Conservation (phyloP, 23 tunicate genomes). For the Ascidia mentula region DNA sequence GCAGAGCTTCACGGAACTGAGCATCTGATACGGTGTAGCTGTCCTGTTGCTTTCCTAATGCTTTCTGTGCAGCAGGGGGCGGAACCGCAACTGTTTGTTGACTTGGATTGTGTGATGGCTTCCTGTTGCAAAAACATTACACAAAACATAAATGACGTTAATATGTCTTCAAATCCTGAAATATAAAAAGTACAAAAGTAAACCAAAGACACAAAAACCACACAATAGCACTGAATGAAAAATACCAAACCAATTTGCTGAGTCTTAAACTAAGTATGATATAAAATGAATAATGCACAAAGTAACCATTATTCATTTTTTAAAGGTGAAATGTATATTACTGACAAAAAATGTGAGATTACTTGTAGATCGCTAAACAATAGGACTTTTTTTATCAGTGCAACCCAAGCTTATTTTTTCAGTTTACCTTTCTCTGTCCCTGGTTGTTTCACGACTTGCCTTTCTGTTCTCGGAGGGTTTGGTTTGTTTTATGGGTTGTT, state of each 20-base stretch:
- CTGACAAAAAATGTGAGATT: too few relatives aligned
- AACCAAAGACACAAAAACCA: too few relatives aligned
- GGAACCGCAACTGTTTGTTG: slow-evolving; percentile 46
- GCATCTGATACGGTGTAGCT: slow-evolving; percentile 57
- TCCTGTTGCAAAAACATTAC: background rate
- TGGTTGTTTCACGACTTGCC: background rate
- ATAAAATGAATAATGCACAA: too few relatives aligned
- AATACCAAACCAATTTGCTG: too few relatives aligned
- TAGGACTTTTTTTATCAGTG: background rate
- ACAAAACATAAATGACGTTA: background rate
- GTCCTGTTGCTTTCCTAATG: slow-evolving; percentile 44
- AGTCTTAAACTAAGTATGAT: too few relatives aligned
- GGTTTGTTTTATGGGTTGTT: background rate
- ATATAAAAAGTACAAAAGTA: too few relatives aligned
- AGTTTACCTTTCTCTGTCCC: background rate
- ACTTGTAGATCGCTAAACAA: too few relatives aligned
- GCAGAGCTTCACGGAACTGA: slow-evolving; percentile 85
- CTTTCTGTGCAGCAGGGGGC: slow-evolving; percentile 89
- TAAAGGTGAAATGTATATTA: too few relatives aligned
- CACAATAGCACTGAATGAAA: too few relatives aligned
- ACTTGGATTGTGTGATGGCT: background rate
- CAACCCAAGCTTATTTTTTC: background rate
- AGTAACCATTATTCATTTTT: too few relatives aligned
- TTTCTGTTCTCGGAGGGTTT: background rate
- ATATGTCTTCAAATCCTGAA: background rate